phyloP scores from a whole-genome alignment of 1,140 invertebrate genomes.

The Leptopilina boulardi region DNA sequence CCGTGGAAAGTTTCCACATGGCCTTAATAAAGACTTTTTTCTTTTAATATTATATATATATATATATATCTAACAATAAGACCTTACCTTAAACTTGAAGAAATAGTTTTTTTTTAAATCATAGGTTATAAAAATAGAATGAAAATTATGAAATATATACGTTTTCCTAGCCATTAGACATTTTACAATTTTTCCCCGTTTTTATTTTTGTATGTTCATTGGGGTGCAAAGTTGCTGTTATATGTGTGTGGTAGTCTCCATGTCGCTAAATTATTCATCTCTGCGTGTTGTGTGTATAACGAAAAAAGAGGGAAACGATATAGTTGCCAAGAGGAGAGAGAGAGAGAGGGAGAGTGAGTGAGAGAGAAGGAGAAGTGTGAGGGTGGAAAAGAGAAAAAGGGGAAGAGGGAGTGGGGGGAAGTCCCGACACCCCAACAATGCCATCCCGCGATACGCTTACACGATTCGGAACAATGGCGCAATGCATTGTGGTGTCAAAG shows the following conservation, averaged over 20 bases:
- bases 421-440: slow-evolving; percentile 68
- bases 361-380: slow-evolving; percentile 36
- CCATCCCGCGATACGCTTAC: slow-evolving; percentile 50
- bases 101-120: too few relatives aligned
- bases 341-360: slow-evolving; percentile 39
- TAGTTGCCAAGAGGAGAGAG: slow-evolving; percentile 16
- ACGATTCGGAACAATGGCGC: slow-evolving; percentile 65
- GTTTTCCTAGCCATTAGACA: slow-evolving; percentile 22
- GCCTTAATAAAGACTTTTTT: too few relatives aligned
- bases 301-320: not conserved
- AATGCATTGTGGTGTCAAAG: slow-evolving; percentile 68
- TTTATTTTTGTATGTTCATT: not conserved
- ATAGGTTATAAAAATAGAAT: not conserved
- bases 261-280: slow-evolving; percentile 44
- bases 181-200: not conserved
- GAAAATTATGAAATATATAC: slow-evolving; percentile 11
- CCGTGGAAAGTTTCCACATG: too few relatives aligned
- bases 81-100: too few relatives aligned
- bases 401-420: slow-evolving; percentile 57
- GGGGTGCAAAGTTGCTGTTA: slow-evolving; percentile 16
- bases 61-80: too few relatives aligned
- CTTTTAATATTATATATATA: too few relatives aligned
- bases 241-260: slow-evolving; percentile 28
- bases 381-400: not conserved
- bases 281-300: slow-evolving; percentile 8